Evolutionary conservation across 2,797 vertebrate genomes (phyloP), one percentile per base, ranked within the genome.

Genomic region (Anisognathus igniventris): DNA sequence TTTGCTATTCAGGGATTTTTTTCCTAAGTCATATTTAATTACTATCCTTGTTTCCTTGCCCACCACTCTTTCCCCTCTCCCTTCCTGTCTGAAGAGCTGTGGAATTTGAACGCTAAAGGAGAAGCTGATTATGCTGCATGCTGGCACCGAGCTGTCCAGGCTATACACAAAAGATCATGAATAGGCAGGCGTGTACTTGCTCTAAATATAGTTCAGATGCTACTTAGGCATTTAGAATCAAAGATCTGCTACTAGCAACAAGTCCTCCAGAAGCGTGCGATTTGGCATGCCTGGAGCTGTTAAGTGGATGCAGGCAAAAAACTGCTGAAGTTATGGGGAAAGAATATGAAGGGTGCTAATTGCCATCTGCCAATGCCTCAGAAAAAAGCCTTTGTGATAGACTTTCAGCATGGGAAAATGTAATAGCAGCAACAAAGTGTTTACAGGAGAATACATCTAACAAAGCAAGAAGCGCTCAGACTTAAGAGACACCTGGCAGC

Each of bases 291-390:
- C 95, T 97, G 37, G 45, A 97, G 92, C 93, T 96, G 95, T 95
- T 97, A 98, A 97, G 89, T 97, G 97, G 94, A 97, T 88, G 85
- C 95, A 96, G 96, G 94, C 94, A 97, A 94, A 97, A 93, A 95
- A 90, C 71, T 88, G 95, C 94, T 96, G 93, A 94, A 96, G 95
- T 93, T 97, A 88, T 76, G 45, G 93, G 89, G 94, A 97, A 96
- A 91, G 96, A 83, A 89, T 90, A 95, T 95, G 93, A 73, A 87
- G 94, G 94, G 96, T 97, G 96, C 95, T 96, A 95, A 97, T 90
- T 96, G 96, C 96, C 94, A 97, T 97, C 95, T 97, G 96, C 96
- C 92, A 97, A 66, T 95, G 96, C 94, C 84, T 95, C 82, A 57
- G 77, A 96, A 84, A 90, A 81, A 68, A 86, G 70, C 31, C 83